Base-by-base conservation (phyloP, 2,888 invertebrate species). In the Papilio elwesi region DNA sequence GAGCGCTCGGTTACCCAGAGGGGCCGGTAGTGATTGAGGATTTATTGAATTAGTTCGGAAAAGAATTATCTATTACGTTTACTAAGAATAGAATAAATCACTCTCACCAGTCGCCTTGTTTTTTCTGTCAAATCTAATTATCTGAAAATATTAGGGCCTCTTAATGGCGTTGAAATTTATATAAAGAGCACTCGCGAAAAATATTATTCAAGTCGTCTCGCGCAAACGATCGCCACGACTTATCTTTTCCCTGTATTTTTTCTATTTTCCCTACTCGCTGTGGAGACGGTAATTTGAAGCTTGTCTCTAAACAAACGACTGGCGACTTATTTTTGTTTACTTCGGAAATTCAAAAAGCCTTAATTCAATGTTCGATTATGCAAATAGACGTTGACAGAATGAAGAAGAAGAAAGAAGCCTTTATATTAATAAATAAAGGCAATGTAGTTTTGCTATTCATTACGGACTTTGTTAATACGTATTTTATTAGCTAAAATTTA, bases 111-210 rank as follows among this genome's bases (percentile, higher is more conserved):
- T 59, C 8, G 10, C 10, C 7, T 59, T 43, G 5, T 59, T 59
- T 59, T 43, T 59, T 43, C 57, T 8, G 36, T 59, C 3, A 59
- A 59, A 59, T 38, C 7, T 59, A 38, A 38, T 43, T 59, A 38
- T n/a, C 59, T 5, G 59, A 43, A 59, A 59, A 59, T 59, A 59
- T 59, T 59, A 59, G 59, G 38, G 59, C n/a, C 13, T n/a, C 9
- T 59, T 57, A 59, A 59, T 59, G 59, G 38, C 59, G n/a, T 59
- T n/a, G 59, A 59, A 43, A 59, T 57, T 57, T 36, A 36, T 57
- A 59, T 59, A 59, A 43, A 59, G n/a, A 43, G 10, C n/a, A 43
- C 43, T 38, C 38, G 43, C 0, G n/a, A n/a, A 43, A 55, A 59
- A 59, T 59, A 59, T 59, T 59, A 43, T 59, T 59, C 59, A 59